Evolutionary conservation across 2,797 vertebrate species (phyloP).

Genomic region (Eospalax fontanierii): DNA sequence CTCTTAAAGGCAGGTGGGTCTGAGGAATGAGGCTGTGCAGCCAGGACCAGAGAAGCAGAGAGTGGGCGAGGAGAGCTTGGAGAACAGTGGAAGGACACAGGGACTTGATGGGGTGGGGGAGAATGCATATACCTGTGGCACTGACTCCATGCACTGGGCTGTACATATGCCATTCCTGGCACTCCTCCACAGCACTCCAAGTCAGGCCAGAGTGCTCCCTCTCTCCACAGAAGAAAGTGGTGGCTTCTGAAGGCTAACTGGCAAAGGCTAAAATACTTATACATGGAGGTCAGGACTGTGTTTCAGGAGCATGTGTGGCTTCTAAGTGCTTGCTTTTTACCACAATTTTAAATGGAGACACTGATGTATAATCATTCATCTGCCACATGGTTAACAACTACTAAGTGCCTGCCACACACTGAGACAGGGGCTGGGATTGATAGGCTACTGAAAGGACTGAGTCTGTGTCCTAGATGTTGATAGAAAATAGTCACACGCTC

Average conservation of each 20-base stretch:
- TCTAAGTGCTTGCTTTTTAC: neutral
- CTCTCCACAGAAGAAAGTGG: neutral
- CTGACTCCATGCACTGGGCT: neutral
- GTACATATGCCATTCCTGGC: neutral
- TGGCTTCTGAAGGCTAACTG: neutral
- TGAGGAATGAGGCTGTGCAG: neutral
- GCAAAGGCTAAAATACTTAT: neutral
- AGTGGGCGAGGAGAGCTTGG: neutral
- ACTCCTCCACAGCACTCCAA: neutral
- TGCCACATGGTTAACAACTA: neutral
- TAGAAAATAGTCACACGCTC: neutral
- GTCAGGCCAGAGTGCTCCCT: neutral
- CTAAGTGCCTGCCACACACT: neutral
- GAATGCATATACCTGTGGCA: no score
- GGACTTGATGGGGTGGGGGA: neutral
- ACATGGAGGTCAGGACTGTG: neutral
- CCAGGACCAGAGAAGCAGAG: neutral
- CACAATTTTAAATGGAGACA: neutral
- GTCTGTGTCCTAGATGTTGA: neutral
- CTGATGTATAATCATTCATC: neutral
- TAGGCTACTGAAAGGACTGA: neutral
- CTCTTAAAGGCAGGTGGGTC: neutral
- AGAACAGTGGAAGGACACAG: neutral
- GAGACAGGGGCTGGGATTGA: neutral
- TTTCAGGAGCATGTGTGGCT: neutral